A percentile compares a stretch with the other conserved stretches of the same genome.
These are phyloP conservation scores for Hyla sarda DNA, from an alignment of 2,113 vertebrate species.

Conservation along the genomic window DNA sequence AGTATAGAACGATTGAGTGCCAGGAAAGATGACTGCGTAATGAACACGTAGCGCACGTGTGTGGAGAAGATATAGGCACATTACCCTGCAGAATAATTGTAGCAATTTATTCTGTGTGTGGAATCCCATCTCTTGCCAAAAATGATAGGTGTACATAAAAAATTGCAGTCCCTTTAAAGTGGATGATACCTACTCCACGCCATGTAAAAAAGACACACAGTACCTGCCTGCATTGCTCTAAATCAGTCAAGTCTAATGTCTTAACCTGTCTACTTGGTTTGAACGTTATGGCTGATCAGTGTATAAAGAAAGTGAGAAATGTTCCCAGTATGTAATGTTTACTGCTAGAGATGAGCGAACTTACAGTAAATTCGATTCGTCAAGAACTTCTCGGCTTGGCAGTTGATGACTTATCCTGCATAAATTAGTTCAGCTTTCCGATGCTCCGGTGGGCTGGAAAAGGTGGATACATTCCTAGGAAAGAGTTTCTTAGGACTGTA, in stretches of 20 bases:
- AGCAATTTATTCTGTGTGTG: slow-evolving; percentile 44
- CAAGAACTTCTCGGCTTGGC: no score
- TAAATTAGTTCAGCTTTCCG: no score
- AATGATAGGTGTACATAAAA: slow-evolving; percentile 31
- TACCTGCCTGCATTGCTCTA: slow-evolving; percentile 25
- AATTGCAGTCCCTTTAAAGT: slow-evolving; percentile 34
- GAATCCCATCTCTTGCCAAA: slow-evolving; percentile 28
- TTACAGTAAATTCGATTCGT: no score
- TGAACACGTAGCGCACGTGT: slow-evolving; percentile 37
- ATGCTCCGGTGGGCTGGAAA: no score
- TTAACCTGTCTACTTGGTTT: neutral
- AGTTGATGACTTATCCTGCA: no score
- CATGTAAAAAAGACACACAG: slow-evolving; percentile 25
- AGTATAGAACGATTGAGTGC: slow-evolving; percentile 20
- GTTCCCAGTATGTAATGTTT: no score
- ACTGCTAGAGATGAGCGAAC: no score
- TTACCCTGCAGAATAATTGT: slow-evolving; percentile 34
- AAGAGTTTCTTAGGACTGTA: no score
- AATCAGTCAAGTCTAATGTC: slow-evolving; percentile 48
- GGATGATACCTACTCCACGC: neutral
- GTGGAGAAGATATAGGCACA: slow-evolving; percentile 47
- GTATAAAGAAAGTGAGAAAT: no score
- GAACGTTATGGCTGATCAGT: no score
- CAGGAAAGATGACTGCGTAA: slow-evolving; percentile 49
- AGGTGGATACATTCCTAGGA: no score